phyloP scores from a whole-genome alignment of 2,797 vertebrate genomes.

The Molossus molossus region DNA sequence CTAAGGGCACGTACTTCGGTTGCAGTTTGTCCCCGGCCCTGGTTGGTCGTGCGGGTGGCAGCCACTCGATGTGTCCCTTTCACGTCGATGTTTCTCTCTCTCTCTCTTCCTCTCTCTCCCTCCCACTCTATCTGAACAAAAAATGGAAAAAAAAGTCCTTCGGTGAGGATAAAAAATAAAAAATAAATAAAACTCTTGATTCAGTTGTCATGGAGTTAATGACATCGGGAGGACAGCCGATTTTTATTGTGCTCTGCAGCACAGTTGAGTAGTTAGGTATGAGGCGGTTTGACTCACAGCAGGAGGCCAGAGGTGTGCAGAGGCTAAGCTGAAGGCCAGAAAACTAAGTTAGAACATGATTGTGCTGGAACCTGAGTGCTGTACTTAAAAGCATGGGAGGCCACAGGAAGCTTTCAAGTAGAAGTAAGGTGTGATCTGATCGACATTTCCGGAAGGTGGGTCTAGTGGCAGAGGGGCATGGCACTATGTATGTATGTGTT shows the following conservation, averaged over 20 bases:
- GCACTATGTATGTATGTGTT: not conserved
- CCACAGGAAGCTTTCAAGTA: not conserved
- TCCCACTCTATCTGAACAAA: too few species aligned
- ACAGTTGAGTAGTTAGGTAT: not conserved
- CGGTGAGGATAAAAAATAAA: too few species aligned
- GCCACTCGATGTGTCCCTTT: too few species aligned
- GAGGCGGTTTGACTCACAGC: not conserved
- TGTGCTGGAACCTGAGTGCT: not conserved
- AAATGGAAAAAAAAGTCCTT: too few species aligned
- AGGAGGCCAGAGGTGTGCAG: not conserved
- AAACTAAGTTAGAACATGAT: not conserved
- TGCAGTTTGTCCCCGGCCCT: too few species aligned
- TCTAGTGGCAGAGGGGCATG: not conserved
- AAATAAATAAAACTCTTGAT: not conserved
- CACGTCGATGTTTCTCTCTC: too few species aligned
- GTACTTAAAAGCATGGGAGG: not conserved
- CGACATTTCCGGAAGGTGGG: not conserved
- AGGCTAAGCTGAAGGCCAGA: not conserved
- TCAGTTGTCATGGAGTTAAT: not conserved
- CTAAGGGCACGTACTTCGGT: too few species aligned
- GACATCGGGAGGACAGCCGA: not conserved
- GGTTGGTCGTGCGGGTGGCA: too few species aligned
- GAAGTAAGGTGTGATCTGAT: not conserved
- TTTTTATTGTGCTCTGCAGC: not conserved
- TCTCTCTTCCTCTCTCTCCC: too few species aligned